Evolutionary conservation across 2,888 invertebrate species (phyloP).

Genomic region (Tipula confusa): DNA sequence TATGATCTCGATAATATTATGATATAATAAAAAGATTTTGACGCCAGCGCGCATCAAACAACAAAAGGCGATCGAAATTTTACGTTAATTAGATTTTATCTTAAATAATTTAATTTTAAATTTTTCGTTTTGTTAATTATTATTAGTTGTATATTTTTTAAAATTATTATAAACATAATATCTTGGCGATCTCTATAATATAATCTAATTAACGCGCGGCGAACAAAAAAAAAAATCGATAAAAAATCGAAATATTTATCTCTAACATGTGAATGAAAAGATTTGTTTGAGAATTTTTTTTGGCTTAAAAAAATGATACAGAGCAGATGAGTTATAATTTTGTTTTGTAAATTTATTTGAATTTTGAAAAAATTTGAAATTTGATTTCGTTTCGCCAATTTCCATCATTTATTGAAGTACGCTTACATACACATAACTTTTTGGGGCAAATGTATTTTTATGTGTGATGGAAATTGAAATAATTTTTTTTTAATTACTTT

Average conservation of each 20-base stretch:
- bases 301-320: neutral
- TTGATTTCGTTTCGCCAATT: neutral
- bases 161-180: neutral
- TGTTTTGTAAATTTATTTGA: neutral
- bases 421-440: neutral
- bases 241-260: neutral
- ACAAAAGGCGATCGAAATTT: neutral
- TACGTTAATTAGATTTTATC: conserved; percentile 12
- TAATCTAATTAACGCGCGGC: conserved; percentile 12
- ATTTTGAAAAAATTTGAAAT: neutral
- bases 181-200: neutral
- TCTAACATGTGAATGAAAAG: neutral
- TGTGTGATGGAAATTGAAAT: neutral
- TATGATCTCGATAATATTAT: neutral
- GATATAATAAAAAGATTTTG: conserved; percentile 13
- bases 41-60: conserved; percentile 8
- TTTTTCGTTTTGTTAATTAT: neutral
- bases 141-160: neutral
- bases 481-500: neutral
- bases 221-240: conserved; percentile 14
- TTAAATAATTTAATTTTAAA: neutral
- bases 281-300: neutral
- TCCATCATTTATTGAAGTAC: neutral
- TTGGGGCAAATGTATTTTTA: neutral
- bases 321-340: conserved; percentile 3